A percentile compares a stretch with the other conserved stretches of the same genome.
These are phyloP conservation scores for Dolichotis patagonum DNA, from an alignment of 2,113 vertebrate species.

Conservation along the genomic window DNA sequence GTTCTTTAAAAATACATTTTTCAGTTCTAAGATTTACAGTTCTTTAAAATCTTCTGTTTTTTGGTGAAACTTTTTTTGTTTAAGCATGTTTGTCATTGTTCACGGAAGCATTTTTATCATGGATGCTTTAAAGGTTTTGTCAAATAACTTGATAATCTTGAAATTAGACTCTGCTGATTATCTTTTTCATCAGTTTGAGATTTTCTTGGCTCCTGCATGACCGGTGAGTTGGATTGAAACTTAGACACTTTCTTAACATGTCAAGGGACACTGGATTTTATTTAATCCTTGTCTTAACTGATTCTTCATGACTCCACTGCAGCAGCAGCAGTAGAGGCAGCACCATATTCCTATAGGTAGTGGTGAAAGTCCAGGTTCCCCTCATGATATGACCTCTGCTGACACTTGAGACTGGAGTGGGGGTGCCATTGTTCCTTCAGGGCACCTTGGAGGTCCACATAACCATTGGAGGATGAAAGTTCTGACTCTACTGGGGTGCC, in stretches of 20 bases:
- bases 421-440: not conserved
- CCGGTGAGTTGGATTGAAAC: not conserved
- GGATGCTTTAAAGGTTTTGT: not conserved
- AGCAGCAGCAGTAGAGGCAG: not conserved
- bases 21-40: not conserved
- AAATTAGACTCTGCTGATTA: not conserved
- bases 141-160: not conserved
- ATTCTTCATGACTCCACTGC: not conserved
- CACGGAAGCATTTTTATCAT: not conserved
- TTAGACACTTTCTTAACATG: too few species aligned
- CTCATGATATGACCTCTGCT: accelerated
- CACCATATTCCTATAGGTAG: not conserved
- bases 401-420: not conserved
- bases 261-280: not conserved
- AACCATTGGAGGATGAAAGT: not conserved
- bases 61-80: not conserved
- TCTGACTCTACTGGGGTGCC: not conserved
- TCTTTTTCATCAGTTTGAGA: not conserved
- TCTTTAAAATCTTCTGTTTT: not conserved
- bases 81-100: not conserved
- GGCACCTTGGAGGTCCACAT: not conserved
- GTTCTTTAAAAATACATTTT: not conserved
- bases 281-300: too few species aligned
- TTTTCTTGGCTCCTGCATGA: not conserved
- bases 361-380: not conserved